phyloP scores from a whole-genome alignment of 37 sponge, comb jelly and placozoan genomes.

The Mnemiopsis leidyi region DNA sequence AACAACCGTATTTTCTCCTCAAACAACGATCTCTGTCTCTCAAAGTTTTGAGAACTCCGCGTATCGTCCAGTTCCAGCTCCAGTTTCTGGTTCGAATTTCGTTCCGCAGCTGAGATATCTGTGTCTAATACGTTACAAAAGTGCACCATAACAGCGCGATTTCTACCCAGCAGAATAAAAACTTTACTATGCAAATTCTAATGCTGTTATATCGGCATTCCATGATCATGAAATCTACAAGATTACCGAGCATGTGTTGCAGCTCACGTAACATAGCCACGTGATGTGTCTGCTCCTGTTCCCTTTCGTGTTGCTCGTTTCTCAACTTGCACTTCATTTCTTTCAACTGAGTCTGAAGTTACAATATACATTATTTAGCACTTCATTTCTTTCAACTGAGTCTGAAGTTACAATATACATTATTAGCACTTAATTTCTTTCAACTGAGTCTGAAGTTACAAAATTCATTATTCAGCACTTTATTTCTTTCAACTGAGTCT shows the following conservation, averaged over 20 bases:
- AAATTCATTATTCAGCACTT: too few relatives aligned
- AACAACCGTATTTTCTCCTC: constrained; percentile 30
- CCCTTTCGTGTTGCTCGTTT: constrained; percentile 69
- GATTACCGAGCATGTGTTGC: constrained; percentile 69
- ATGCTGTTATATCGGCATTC: too few relatives aligned
- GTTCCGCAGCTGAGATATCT: not conserved
- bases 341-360: not conserved
- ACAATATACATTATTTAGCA: constrained; percentile 40
- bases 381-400: constrained; percentile 46
- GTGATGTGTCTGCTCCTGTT: constrained; percentile 72
- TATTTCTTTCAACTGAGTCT: not conserved
- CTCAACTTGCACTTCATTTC: constrained; percentile 65
- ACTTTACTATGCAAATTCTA: too few relatives aligned
- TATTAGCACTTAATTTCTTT: too few relatives aligned
- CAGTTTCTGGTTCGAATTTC: constrained; percentile 46
- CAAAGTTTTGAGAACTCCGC: not conserved
- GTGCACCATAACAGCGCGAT: too few relatives aligned
- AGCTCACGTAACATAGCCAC: constrained; percentile 80
- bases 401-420: too few relatives aligned
- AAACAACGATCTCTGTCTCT: not conserved
- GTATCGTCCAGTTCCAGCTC: constrained; percentile 14
- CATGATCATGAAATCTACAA: too few relatives aligned
- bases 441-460: too few relatives aligned
- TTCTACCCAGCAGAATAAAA: too few relatives aligned
- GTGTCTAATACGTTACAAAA: not conserved